Percentiles rank a stretch among this genome's conserved stretches.
Conservation (phyloP, 2,797 vertebrate genomes). For the Netta rufina region DNA sequence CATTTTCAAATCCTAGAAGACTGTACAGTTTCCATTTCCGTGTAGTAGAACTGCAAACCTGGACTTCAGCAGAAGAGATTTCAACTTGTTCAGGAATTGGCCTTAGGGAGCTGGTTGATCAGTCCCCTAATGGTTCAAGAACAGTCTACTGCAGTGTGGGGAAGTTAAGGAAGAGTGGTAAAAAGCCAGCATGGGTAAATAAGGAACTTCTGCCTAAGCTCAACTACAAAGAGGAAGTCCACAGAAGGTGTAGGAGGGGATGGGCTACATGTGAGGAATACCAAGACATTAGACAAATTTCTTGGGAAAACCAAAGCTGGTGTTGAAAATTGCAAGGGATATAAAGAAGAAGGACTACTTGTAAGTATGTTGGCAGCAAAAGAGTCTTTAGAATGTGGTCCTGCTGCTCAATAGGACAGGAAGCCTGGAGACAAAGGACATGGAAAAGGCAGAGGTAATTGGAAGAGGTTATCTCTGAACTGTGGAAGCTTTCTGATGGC, state of each 20-base stretch:
- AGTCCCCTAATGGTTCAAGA: background rate
- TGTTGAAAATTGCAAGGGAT: background rate
- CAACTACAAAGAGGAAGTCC: background rate
- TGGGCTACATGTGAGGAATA: background rate
- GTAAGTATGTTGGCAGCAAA: background rate
- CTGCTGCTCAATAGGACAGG: background rate
- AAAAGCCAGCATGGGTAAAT: background rate
- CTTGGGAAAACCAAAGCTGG: background rate
- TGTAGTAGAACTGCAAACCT: background rate
- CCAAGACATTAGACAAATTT: background rate
- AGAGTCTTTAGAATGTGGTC: background rate
- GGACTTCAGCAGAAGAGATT: background rate
- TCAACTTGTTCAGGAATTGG: constrained; percentile 2
- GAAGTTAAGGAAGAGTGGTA: background rate
- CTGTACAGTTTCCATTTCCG: background rate
- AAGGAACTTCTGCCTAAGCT: background rate
- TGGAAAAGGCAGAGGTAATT: background rate
- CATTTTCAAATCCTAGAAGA: background rate
- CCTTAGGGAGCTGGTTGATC: background rate
- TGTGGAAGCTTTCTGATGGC: background rate
- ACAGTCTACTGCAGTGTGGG: background rate
- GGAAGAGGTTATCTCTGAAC: background rate
- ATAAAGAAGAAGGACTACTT: background rate
- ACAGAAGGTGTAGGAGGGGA: background rate
- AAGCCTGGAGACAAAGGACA: background rate